Evolutionary conservation across 1,140 invertebrate genomes (phyloP), one percentile per base, ranked within the genome.

Genomic region (Drosophila gunungcola): DNA sequence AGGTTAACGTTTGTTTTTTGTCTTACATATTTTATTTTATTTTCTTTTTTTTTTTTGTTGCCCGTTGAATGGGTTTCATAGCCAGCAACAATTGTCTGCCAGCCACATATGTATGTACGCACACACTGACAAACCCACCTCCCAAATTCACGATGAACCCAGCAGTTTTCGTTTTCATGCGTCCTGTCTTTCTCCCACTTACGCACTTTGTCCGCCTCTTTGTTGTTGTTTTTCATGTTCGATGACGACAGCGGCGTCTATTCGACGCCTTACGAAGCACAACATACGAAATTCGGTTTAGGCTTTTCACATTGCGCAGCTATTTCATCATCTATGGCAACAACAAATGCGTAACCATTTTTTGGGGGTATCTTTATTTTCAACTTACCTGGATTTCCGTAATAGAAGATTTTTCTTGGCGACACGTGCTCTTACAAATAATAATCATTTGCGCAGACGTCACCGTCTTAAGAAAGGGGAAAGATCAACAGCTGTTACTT

Each of bases 121-220:
- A 9, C 49, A 12, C 49, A 36, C 48, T 34, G 9, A 12, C 13
- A 16, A 7, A 10, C 9, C 1, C 32, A 27, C 48, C 46, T 53
- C 21, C 49, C 49, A 57, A 25, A 61, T 70, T 81, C 82, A 78
- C 58, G 39, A 75, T 86, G 82, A 86, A 81, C 82, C 48, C 62
- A 86, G 82, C 82, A 81, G 62, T 68, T 86, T 85, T 86, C 80
- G 61, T 85, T 80, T 84, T 77, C 46, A 34, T 56, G 10, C 29
- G 29, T 21, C 32, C 51, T 48, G 3, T 41, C 42, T 55, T 56
- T 11, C 49, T 58, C 12, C 42, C 29, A 36, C 65, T 49, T 46
- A 49, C 69, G 54, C 67, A 60, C 46, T 73, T 36, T 51, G 45
- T 2, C 21, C 48, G 13, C 39, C 27, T 36, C 13, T 27, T 64